Percentiles rank a stretch among this genome's conserved stretches.
phyloP scores from a whole-genome alignment of 2,888 invertebrate genomes.

The Cryptus viduatorius region DNA sequence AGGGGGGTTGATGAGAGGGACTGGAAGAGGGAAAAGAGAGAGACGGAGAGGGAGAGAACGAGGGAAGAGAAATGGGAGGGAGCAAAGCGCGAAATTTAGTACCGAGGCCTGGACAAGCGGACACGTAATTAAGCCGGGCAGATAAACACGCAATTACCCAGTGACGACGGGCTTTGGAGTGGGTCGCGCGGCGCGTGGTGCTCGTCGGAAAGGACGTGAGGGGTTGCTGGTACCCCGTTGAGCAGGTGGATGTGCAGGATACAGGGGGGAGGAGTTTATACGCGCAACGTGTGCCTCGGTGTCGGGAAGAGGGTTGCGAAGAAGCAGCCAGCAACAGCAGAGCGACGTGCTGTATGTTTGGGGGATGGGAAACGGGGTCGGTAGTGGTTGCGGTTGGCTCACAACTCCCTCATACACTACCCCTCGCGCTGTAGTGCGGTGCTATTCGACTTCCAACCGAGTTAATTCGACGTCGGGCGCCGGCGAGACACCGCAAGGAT shows the following conservation, averaged over 20 bases:
- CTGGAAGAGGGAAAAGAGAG: conserved; percentile 48
- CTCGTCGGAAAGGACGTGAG: conserved; percentile 31
- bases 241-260: conserved; percentile 18
- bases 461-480: conserved; percentile 65
- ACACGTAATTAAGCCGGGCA: conserved; percentile 81
- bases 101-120: conserved; percentile 80
- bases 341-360: conserved; percentile 23
- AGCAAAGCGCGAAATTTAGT: conserved; percentile 76
- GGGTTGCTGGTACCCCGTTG: conserved; percentile 3
- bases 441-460: conserved; percentile 65
- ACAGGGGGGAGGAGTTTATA: conserved; percentile 18
- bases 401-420: conserved; percentile 34
- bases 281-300: conserved; percentile 15
- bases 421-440: conserved; percentile 44
- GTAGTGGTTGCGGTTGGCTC: conserved; percentile 48
- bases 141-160: conserved; percentile 83
- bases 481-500: conserved; percentile 36
- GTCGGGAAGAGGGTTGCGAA: conserved; percentile 52
- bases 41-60: conserved; percentile 52
- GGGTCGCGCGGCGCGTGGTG: conserved; percentile 31
- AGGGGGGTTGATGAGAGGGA: not conserved
- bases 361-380: conserved; percentile 40
- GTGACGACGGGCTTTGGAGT: conserved; percentile 72
- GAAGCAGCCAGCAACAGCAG: conserved; percentile 46
- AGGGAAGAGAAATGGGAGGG: conserved; percentile 50